Evolutionary conservation across 2,888 invertebrate genomes (phyloP).

Genomic region (Netelia fuscicornis): DNA sequence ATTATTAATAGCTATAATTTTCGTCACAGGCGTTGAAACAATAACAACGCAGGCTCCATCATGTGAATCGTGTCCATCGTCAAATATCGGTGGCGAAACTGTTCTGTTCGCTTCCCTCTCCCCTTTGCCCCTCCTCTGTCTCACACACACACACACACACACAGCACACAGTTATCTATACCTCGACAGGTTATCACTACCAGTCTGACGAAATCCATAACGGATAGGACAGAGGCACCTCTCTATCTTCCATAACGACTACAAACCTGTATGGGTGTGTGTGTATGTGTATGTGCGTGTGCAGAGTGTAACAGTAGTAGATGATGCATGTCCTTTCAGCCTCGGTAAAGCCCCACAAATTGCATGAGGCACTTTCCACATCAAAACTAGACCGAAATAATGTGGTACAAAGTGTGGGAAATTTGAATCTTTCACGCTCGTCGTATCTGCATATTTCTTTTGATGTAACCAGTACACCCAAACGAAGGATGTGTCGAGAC

Average conservation of each 20-base stretch:
- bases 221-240: conserved; percentile 42
- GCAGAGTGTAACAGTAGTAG: conserved; percentile 39
- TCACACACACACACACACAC: neutral
- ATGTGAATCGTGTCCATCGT: conserved; percentile 37
- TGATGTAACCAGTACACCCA: too few relatives aligned
- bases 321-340: conserved; percentile 66
- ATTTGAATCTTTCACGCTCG: conserved; percentile 66
- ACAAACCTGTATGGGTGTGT: neutral
- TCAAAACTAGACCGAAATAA: conserved; percentile 68
- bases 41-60: conserved; percentile 6
- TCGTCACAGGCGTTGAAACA: neutral
- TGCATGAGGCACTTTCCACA: conserved; percentile 70
- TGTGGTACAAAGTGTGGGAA: conserved; percentile 67
- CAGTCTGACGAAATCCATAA: conserved; percentile 14
- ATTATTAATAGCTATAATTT: conserved; percentile 7
- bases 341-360: conserved; percentile 64
- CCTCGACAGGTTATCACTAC: conserved; percentile 44
- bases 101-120: neutral
- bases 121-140: neutral
- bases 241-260: conserved; percentile 35
- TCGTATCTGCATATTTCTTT: too few relatives aligned
- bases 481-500: too few relatives aligned
- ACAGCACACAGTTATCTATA: neutral
- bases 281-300: neutral
- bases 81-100: conserved; percentile 27